A percentile compares a stretch with the other conserved stretches of the same genome.
phyloP scores from a whole-genome alignment of 2,797 vertebrate species.

The Lophius americanus region DNA sequence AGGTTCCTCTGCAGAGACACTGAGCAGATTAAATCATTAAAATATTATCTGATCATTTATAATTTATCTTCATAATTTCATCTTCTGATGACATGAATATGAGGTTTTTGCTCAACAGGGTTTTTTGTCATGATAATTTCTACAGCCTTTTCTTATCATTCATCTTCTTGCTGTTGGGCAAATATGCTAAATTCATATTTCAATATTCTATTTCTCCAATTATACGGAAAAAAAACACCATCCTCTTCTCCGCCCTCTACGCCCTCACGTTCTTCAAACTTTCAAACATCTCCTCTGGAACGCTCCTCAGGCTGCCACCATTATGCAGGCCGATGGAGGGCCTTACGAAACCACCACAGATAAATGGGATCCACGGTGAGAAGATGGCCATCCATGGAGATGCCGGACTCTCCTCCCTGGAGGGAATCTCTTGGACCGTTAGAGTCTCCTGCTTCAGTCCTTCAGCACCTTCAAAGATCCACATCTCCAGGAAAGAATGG shows the following conservation, averaged over 20 bases:
- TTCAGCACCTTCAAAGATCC: slow-evolving; percentile 80
- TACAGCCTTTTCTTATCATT: slow-evolving; percentile 64
- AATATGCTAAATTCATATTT: slow-evolving; percentile 70
- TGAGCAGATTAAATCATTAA: no score
- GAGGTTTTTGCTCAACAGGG: slow-evolving; percentile 40
- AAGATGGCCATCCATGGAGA: slow-evolving; percentile 62
- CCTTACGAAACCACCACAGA: slow-evolving; percentile 1
- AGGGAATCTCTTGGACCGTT: slow-evolving; percentile 71
- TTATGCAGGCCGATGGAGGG: slow-evolving; percentile 21
- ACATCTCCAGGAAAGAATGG: slow-evolving; percentile 83
- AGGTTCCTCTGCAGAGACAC: no score
- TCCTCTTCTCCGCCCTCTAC: slow-evolving; percentile 43
- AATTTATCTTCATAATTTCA: no score
- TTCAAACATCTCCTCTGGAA: slow-evolving; percentile 45
- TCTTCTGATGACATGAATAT: no score
- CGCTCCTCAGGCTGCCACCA: slow-evolving; percentile 53
- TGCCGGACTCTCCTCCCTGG: slow-evolving; percentile 62
- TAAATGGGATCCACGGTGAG: slow-evolving; percentile 74
- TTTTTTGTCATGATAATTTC: slow-evolving; percentile 75
- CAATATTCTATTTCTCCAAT: slow-evolving; percentile 68
- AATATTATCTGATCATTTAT: no score
- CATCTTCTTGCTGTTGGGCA: slow-evolving; percentile 74
- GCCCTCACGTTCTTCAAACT: slow-evolving; percentile 50
- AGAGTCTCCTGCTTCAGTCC: slow-evolving; percentile 73
- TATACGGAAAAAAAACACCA: slow-evolving; percentile 64